These are phyloP conservation scores for Parasteatoda tepidariorum DNA, from an alignment of 1,140 invertebrate genomes.

Conservation along the genomic window DNA sequence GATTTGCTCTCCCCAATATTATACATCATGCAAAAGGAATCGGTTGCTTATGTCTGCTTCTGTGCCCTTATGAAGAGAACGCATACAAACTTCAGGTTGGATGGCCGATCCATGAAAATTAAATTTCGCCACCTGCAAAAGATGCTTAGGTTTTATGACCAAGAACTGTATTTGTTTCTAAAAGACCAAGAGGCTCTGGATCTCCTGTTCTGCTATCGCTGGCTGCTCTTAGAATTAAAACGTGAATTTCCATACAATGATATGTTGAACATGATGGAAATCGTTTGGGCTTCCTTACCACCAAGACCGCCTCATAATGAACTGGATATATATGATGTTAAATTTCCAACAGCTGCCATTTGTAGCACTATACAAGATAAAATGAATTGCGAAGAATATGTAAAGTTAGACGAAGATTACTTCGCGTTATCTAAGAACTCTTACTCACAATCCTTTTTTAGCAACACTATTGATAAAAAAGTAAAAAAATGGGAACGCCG, in stretches of 20 bases:
- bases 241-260: conserved; percentile 97
- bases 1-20: conserved; percentile 95
- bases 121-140: conserved; percentile 93
- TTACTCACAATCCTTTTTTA: background rate
- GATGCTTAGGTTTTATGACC: conserved; percentile 86
- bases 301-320: conserved; percentile 70
- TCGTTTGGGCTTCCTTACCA: conserved; percentile 92
- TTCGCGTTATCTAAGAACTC: background rate
- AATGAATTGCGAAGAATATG: background rate
- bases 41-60: conserved; percentile 95
- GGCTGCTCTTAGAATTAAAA: conserved; percentile 96
- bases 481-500: conserved; percentile 18
- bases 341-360: conserved; percentile 24
- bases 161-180: conserved; percentile 90
- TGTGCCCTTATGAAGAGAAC: conserved; percentile 93
- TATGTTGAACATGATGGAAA: conserved; percentile 93
- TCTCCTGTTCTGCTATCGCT: conserved; percentile 94
- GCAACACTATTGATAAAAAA: background rate
- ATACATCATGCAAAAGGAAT: conserved; percentile 95
- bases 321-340: conserved; percentile 38
- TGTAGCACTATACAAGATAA: conserved; percentile 2
- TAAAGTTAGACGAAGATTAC: conserved; percentile 12
- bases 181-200: conserved; percentile 85
- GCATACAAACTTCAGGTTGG: conserved; percentile 88
- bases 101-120: conserved; percentile 91